Base-by-base conservation (phyloP, 2,888 invertebrate genomes). In the Harpagoxenus sublaevis region DNA sequence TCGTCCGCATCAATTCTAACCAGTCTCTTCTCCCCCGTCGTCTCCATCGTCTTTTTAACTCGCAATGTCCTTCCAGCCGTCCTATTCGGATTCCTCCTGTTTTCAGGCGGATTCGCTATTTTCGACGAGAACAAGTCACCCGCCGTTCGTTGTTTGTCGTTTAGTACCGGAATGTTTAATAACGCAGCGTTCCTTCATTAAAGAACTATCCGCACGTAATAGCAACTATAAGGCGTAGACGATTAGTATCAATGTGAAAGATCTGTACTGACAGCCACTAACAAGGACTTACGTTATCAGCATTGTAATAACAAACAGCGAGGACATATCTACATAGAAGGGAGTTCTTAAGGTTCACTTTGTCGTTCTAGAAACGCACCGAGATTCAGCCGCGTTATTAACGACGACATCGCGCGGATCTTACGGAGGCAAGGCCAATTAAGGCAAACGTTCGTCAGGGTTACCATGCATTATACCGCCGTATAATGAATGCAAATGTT, bases 401-500 rank as follows among this genome's bases (percentile, higher is more conserved):
- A 71, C 71, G 73, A 51, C 23, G 60, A 12, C 48, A 71, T 71
- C 60, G 48, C 79, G 71, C 45, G 48, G 71, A 39, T 39, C 35
- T 57, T 31, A 60, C 60, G 71, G 45, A 71, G 60, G 71, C 60
- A 60, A 23, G 71, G 28, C 79, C 79, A 81, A 81, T 81, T 81
- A 81, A 81, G 48, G 71, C 71, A 60, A 48, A 73, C 79, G 71
- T 71, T 81, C 71, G 71, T 81, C 79, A 71, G 79, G 71, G 60
- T 60, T 71, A 71, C 39, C 55, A 39, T 57, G 60, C 60, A 55
- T 68, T 68, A 55, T 48, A 15, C 39, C 53, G 65, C 28, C 23
- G 77, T 53, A 77, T 78, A 81, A 81, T 60, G 79, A 79, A 79
- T 71, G 71, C 71, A 81, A 81, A 81, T 81, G 71, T 71, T 81